Evolutionary conservation across 1,140 invertebrate species (phyloP).

Genomic region (Saccostrea glomerata): DNA sequence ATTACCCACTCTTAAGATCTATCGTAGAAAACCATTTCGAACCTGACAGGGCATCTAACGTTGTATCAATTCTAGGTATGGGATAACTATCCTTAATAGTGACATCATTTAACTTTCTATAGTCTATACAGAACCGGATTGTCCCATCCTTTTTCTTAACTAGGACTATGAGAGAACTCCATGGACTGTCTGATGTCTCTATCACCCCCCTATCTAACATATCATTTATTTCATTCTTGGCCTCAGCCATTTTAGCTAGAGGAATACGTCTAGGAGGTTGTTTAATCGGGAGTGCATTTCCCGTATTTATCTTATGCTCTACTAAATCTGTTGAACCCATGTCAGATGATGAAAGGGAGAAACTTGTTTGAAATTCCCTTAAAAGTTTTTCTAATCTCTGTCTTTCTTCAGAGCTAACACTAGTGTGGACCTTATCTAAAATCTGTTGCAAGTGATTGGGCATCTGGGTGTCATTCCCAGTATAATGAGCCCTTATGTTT

Average conservation of each 20-base stretch:
- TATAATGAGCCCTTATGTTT: too few relatives aligned
- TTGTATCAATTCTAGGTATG: conserved; percentile 80
- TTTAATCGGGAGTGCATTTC: too few relatives aligned
- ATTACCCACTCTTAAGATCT: conserved; percentile 74
- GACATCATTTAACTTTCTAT: conserved; percentile 77
- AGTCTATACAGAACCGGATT: conserved; percentile 80
- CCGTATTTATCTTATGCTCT: too few relatives aligned
- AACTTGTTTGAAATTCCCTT: too few relatives aligned
- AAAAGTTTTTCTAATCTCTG: too few relatives aligned
- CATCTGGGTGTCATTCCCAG: not conserved
- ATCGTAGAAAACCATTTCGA: conserved; percentile 78
- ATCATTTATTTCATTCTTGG: too few relatives aligned
- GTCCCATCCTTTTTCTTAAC: conserved; percentile 78
- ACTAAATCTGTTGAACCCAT: too few relatives aligned
- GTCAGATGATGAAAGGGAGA: conserved; percentile 72
- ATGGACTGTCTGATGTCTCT: too few relatives aligned
- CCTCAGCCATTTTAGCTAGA: too few relatives aligned
- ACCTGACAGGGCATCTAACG: conserved; percentile 74
- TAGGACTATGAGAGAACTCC: conserved; percentile 80
- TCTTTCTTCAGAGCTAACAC: not conserved
- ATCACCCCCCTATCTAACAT: too few relatives aligned
- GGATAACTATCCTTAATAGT: conserved; percentile 80
- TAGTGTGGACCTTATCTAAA: not conserved
- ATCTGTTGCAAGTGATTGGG: not conserved
- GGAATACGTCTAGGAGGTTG: too few relatives aligned